Base-by-base conservation (phyloP, 2,113 vertebrate species). In the Pomatostomus ruficeps region DNA sequence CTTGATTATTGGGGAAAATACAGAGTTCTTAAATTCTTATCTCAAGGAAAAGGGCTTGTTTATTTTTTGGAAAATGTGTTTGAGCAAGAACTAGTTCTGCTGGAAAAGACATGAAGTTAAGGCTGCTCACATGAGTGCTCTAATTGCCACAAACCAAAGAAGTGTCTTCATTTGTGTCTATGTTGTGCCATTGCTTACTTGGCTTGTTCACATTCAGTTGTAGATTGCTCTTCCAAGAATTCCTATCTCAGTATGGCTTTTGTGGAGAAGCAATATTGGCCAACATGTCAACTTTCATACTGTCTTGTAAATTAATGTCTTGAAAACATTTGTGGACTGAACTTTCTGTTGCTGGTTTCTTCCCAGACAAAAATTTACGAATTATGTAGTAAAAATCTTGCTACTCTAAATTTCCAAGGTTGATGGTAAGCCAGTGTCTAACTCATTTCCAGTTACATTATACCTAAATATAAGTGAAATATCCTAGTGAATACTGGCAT, bases 131-230 rank as follows among this genome's bases (percentile, higher is more conserved):
- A 95, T 98, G 95, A 98, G 97, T 97, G 95, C 76, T 71, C 78
- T 97, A 97, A 97, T 97, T 98, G 95, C 96, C 89, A 91, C 81
- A 94, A 87, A 45, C 66, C 97, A 97, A 96, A 97, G 98, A 98
- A 98, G 97, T 97, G 89, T 94, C 98, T 91, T 99, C 98, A 98
- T 98, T 98, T 99, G 98, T 98, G 98, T 97, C 98, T 97, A 98
- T 98, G 98, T 92, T 76, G 71, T 97, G 81, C 74, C 84, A 71
- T 82, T 97, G 89, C 98, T 98, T 97, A 97, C 97, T 97, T 93
- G 93, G 57, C 92, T 94, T 97, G 88, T 96, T 98, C 95, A 96
- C 91, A 94, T 88, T 97, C 83, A 95, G 85, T 81, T 95, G 84
- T 75, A 93, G 88, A 72, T 89, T 76, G 46, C 42, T 85, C 74